A percentile compares a stretch with the other conserved stretches of the same genome.
Conservation (phyloP, 2,888 invertebrate species). For the Magallana nippona region DNA sequence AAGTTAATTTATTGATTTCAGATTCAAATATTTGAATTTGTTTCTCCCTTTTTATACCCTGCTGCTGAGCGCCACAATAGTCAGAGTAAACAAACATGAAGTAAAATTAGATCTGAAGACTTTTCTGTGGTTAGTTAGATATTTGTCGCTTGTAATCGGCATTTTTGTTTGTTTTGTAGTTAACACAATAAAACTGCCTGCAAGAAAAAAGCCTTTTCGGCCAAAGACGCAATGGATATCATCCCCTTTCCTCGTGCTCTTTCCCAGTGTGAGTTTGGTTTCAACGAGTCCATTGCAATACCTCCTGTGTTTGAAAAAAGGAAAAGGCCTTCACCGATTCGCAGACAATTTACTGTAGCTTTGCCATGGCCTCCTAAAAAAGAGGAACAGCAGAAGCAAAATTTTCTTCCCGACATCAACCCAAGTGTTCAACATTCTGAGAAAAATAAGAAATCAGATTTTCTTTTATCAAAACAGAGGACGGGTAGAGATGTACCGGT, state of each 20-base stretch:
- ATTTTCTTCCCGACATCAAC: not conserved
- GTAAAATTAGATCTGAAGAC: slow-evolving; percentile 6
- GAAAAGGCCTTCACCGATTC: not conserved
- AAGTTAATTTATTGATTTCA: slow-evolving; percentile 8
- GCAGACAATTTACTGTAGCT: slow-evolving; percentile 3
- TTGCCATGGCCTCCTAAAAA: slow-evolving; percentile 13
- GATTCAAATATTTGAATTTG: slow-evolving; percentile 14
- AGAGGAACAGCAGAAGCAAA: not conserved
- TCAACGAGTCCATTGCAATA: not conserved
- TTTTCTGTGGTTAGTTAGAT: not conserved
- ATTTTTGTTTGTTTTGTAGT: not conserved
- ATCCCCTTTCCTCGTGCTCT: slow-evolving; percentile 2
- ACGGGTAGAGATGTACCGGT: not conserved
- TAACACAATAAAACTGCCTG: not conserved
- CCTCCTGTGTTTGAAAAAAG: not conserved
- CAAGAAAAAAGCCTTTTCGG: not conserved
- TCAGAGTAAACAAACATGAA: not conserved
- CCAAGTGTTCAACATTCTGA: not conserved
- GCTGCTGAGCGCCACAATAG: not conserved
- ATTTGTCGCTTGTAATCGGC: not conserved
- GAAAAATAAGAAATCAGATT: not conserved
- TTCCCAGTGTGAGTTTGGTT: not conserved
- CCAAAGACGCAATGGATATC: not conserved
- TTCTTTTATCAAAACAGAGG: not conserved
- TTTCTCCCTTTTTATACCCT: not conserved